Evolutionary conservation across 2,888 invertebrate genomes (phyloP), one percentile per base, ranked within the genome.

Genomic region (Sesia apiformis): DNA sequence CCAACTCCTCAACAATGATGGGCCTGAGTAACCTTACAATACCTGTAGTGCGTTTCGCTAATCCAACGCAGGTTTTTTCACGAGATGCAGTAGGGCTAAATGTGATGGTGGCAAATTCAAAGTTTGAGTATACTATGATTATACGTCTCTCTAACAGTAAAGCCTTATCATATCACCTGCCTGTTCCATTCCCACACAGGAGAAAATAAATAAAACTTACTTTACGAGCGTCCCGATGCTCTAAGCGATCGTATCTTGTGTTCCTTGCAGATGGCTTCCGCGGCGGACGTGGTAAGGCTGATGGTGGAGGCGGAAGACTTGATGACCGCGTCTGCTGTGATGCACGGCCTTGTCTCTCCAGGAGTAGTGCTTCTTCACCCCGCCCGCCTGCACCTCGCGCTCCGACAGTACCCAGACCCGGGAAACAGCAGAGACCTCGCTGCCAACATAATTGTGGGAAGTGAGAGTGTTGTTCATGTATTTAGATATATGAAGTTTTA

Each of bases 391-490:
- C 80, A 60, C 87, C 73, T 60, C 90, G 74, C 62, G 87, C 76
- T 58, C 90, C 73, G 65, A 90, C 78, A 53, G 75, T 75, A 63
- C 83, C 85, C 70, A 84, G 70, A 52, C 86, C 84, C 59, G 95
- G 94, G 93, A 95, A 95, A 91, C 95, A 95, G 93, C 95, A 95
- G 73, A 95, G 92, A 74, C 93, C 95, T 70, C 94, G 94, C 94
- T 95, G 92, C 4, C 57, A 56, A 64, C 3, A 50, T 38, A 8
- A 46, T 8, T 23, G 23, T 23, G 23, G 23, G 23, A 23, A 23
- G 23, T 23, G 23, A 23, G 23, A 23, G 23, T 23, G 2, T 23
- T 23, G n/a, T 23, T 23, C 23, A 23, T 23, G 23, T 23, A 23
- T 23, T 2, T 23, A 23, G 23, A 23, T 23, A 23, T 23, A 23